A percentile compares a stretch with the other conserved stretches of the same genome.
Conservation (phyloP, 1,140 invertebrate genomes). For the Drosophila pectinifera region DNA sequence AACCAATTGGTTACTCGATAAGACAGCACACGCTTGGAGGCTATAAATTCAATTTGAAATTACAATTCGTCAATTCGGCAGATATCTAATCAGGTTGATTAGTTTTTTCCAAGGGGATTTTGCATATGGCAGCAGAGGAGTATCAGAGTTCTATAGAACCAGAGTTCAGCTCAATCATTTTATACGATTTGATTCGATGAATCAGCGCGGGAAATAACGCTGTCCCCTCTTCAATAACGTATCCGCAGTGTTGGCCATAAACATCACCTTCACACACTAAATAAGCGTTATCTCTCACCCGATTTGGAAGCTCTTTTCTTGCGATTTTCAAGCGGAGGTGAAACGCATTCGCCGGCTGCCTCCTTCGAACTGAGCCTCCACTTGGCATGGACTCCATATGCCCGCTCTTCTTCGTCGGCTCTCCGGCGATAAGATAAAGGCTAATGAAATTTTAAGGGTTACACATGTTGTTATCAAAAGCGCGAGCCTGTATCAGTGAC, state of each 20-base stretch:
- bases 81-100: slow-evolving; percentile 76
- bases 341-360: slow-evolving; percentile 60
- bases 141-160: neutral
- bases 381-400: slow-evolving; percentile 9
- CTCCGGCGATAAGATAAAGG: slow-evolving; percentile 68
- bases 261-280: slow-evolving; percentile 25
- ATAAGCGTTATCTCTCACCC: slow-evolving; percentile 64
- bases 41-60: slow-evolving; percentile 77
- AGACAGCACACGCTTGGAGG: slow-evolving; percentile 42
- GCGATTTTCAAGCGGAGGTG: slow-evolving; percentile 16
- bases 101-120: slow-evolving; percentile 43
- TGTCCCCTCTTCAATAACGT: slow-evolving; percentile 27
- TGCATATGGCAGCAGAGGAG: slow-evolving; percentile 10
- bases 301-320: slow-evolving; percentile 31
- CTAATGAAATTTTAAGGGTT: slow-evolving; percentile 79
- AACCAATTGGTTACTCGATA: slow-evolving; percentile 60
- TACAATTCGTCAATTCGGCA: slow-evolving; percentile 40
- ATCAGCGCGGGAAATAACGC: slow-evolving; percentile 60
- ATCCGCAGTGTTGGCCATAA: slow-evolving; percentile 55
- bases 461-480: slow-evolving; percentile 68
- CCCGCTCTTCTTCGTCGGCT: slow-evolving; percentile 20
- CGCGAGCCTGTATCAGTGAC: slow-evolving; percentile 12
- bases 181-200: slow-evolving; percentile 37
- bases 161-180: slow-evolving; percentile 25
- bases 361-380: slow-evolving; percentile 66